A percentile compares a stretch with the other conserved stretches of the same genome.
Conservation (phyloP, 2,888 invertebrate genomes). For the Lamproptera curius region DNA sequence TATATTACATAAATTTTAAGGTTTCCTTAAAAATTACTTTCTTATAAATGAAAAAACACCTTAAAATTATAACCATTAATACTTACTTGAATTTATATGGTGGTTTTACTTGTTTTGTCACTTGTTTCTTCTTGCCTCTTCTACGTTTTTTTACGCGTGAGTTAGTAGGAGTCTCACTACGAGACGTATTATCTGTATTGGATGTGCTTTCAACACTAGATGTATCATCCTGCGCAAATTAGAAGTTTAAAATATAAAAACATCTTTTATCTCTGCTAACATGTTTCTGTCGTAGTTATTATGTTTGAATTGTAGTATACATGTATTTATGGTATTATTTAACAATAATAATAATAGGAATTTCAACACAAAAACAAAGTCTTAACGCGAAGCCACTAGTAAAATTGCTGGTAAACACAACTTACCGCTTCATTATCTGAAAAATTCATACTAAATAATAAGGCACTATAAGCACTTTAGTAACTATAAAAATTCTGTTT, state of each 20-base stretch:
- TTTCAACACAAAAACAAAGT: conserved; percentile 31
- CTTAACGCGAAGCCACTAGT: conserved; percentile 25
- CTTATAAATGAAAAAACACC: too few relatives aligned
- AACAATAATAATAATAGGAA: neutral
- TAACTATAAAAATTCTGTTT: conserved; percentile 3
- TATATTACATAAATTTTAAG: too few relatives aligned
- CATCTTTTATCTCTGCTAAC: too few relatives aligned
- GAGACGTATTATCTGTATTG: conserved; percentile 87
- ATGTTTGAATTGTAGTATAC: too few relatives aligned
- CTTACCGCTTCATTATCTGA: conserved; percentile 74
- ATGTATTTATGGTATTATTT: too few relatives aligned
- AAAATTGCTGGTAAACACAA: conserved; percentile 26
- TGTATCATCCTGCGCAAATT: conserved; percentile 80
- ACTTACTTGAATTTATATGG: conserved; percentile 88
- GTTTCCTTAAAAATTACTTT: too few relatives aligned
- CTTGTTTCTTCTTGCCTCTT: conserved; percentile 79
- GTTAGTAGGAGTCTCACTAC: conserved; percentile 89
- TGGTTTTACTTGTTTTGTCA: conserved; percentile 81
- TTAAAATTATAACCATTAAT: too few relatives aligned
- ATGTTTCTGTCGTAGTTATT: neutral
- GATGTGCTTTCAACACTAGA: conserved; percentile 90
- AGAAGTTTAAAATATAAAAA: conserved; percentile 4
- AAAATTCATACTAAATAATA: conserved; percentile 49
- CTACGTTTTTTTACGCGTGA: conserved; percentile 76
- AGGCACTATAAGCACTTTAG: conserved; percentile 7